Percentiles rank a stretch among this genome's conserved stretches.
These are phyloP conservation scores for Agrotis ipsilon DNA, from an alignment of 2,888 invertebrate genomes.

Conservation along the genomic window DNA sequence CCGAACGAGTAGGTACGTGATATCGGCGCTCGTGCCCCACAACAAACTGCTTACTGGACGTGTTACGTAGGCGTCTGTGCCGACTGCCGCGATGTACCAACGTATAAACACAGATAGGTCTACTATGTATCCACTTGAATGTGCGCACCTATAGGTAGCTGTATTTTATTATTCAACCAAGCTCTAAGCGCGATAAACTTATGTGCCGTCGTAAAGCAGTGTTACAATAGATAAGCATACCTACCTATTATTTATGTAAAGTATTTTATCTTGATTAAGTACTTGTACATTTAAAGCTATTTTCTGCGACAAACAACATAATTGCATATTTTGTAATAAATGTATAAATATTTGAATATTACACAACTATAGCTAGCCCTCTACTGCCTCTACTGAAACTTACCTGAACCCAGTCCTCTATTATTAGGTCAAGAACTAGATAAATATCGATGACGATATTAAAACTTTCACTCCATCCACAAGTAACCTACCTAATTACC, in stretches of 20 bases:
- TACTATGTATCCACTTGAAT: constrained; percentile 69
- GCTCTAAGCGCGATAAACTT: constrained; percentile 75
- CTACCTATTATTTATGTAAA: constrained; percentile 37
- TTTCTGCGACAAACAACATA: neutral
- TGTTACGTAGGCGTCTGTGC: constrained; percentile 89
- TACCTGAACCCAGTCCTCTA: neutral
- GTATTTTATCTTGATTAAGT: constrained; percentile 31
- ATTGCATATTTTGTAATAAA: neutral
- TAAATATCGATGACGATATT: too few relatives aligned
- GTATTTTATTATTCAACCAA: constrained; percentile 67
- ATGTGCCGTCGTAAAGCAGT: constrained; percentile 51
- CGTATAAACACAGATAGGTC: constrained; percentile 81
- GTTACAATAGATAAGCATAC: constrained; percentile 48
- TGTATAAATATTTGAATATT: too few relatives aligned
- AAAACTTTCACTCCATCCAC: neutral
- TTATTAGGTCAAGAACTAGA: neutral
- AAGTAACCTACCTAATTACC: neutral
- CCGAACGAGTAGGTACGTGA: constrained; percentile 88
- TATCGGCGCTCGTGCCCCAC: constrained; percentile 90
- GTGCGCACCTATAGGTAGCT: constrained; percentile 54
- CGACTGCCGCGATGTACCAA: constrained; percentile 80
- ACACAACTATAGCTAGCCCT: neutral
- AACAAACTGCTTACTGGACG: constrained; percentile 91
- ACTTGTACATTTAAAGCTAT: constrained; percentile 13
- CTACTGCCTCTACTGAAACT: neutral